Evolutionary conservation across 2,113 vertebrate species (phyloP).

Genomic region (Platanista minor): DNA sequence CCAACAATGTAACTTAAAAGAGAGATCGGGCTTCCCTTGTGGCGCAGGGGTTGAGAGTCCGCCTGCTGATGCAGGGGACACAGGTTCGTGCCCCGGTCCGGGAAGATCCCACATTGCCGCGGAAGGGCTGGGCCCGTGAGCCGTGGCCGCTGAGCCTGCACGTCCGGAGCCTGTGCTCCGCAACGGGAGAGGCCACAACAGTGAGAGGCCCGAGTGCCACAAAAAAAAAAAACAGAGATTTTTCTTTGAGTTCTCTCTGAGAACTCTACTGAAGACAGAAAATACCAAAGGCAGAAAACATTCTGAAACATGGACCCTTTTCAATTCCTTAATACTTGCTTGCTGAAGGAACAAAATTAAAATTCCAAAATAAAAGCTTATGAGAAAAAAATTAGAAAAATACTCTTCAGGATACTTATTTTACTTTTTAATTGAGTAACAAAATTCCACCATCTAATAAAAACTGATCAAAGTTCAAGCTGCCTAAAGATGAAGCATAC

Average conservation of each 20-base stretch:
- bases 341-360: neutral
- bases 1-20: neutral
- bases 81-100: too few species aligned
- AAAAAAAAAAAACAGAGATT: neutral
- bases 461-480: neutral
- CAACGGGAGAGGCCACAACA: too few species aligned
- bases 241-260: neutral
- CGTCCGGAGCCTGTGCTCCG: too few species aligned
- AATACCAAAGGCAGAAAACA: neutral
- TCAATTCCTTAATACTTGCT: conserved; percentile 27
- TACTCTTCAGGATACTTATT: neutral
- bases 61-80: too few species aligned
- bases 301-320: neutral
- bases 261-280: neutral
- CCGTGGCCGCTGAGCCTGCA: too few species aligned
- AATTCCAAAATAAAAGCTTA: neutral
- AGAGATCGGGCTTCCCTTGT: neutral
- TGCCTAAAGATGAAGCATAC: neutral
- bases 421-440: neutral
- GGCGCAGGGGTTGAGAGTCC: too few species aligned
- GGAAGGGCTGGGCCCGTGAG: too few species aligned
- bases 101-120: too few species aligned
- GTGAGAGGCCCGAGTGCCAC: too few species aligned
- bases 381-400: neutral
- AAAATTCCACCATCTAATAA: neutral